Evolutionary conservation across 2,888 invertebrate genomes (phyloP), one percentile per base, ranked within the genome.

Genomic region (Zygaena filipendulae): DNA sequence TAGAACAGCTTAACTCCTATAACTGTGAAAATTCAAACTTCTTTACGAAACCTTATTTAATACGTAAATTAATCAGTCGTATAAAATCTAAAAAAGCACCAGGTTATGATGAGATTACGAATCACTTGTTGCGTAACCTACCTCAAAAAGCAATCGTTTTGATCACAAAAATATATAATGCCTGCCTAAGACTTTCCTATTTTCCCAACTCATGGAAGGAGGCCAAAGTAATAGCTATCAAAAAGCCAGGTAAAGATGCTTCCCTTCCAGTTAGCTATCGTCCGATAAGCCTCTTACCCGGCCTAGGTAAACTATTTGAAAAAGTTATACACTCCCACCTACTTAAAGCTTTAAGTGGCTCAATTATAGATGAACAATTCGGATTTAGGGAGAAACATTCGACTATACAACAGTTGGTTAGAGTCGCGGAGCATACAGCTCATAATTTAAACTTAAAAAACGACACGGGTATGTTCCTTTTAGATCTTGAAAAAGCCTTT

Each of bases 401-500:
- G 3, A 34, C 37, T 3, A 22, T 13, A 3, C 27, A 29, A 2
- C 33, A 37, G 16, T 19, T 34, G 8, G 25, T 32, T 11, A 28
- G 33, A 25, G 31, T 37, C 2, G 2, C 32, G 4, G 32, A 34
- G 19, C 21, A 29, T 11, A 23, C 23, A 10, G 23, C 33, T 8
- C 32, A 33, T 11, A 11, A 30, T 16, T 11, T 32, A 9, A 33
- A 34, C 8, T 8, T 21, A 2, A 14, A 28, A 1, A 8, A 32
- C 8, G 27, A 28, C 2, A 37, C 34, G 1, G 34, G 32, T 5
- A 32, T 34, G 32, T 28, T 37, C 13, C 25, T 33, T 2, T 18
- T 35, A 3, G 34, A 38, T 19, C 21, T 38, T 3, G 33, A 36
- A 23, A 36, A 36, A 21, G 37, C 30, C 2, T 36, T 36, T 13